Percentiles rank a stretch among this genome's conserved stretches.
Conservation (phyloP, 1,140 invertebrate genomes). For the Aphelenchoides fujianensis region DNA sequence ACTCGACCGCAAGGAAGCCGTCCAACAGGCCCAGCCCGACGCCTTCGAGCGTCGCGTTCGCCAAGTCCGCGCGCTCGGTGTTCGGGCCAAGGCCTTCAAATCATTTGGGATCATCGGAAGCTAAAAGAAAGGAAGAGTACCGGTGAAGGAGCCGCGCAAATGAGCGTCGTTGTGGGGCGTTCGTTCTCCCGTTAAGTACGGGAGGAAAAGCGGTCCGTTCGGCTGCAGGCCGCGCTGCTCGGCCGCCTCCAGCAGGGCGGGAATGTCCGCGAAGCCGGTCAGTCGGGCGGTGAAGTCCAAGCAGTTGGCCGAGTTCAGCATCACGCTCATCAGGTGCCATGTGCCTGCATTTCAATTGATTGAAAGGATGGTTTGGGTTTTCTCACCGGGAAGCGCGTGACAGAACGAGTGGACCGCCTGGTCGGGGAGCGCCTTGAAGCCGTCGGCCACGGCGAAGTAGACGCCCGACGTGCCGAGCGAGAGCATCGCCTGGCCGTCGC, state of each 20-base stretch:
- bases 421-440: conserved; percentile 14
- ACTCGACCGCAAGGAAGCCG: conserved; percentile 18
- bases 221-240: background rate
- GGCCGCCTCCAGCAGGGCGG: conserved; percentile 16
- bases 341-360: no score
- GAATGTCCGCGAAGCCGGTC: background rate
- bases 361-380: no score
- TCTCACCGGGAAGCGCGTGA: conserved; percentile 28
- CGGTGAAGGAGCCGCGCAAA: conserved; percentile 16
- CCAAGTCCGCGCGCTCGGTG: background rate
- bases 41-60: conserved; percentile 30
- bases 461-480: conserved; percentile 34
- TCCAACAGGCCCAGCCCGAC: conserved; percentile 29
- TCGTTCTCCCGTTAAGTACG: conserved; percentile 36
- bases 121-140: no score
- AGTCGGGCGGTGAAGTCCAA: conserved; percentile 23
- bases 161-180: conserved; percentile 35
- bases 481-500: conserved; percentile 23
- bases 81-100: conserved; percentile 25
- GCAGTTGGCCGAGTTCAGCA: conserved; percentile 24
- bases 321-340: conserved; percentile 37
- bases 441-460: conserved; percentile 20
- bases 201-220: conserved; percentile 27
- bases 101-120: no score
- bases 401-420: conserved; percentile 29